Evolutionary conservation across 1,140 invertebrate species (phyloP).

Genomic region (Cydia pomonella): DNA sequence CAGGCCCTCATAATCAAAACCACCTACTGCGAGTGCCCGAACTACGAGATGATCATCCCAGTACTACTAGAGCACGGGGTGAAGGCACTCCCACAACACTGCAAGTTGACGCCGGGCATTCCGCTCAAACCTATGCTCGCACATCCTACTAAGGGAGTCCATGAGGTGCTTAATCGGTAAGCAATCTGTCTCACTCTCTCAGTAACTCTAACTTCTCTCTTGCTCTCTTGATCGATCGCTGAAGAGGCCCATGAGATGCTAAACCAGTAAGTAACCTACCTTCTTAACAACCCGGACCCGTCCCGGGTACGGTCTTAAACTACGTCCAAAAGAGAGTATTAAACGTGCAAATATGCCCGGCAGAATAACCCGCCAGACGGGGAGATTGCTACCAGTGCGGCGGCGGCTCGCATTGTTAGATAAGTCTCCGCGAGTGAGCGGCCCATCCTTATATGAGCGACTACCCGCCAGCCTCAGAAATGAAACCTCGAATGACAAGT

Average conservation of each 20-base stretch:
- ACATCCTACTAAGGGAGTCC: slow-evolving; percentile 96
- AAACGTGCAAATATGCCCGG: too few relatives aligned
- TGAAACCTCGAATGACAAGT: too few relatives aligned
- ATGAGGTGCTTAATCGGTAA: slow-evolving; percentile 91
- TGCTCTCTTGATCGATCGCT: slow-evolving; percentile 56
- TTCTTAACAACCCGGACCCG: too few relatives aligned
- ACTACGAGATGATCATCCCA: slow-evolving; percentile 94
- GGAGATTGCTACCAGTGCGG: too few relatives aligned
- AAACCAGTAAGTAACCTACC: slow-evolving; percentile 77
- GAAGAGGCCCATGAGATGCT: slow-evolving; percentile 96
- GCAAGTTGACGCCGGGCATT: slow-evolving; percentile 94
- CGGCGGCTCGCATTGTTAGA: too few relatives aligned
- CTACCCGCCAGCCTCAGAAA: too few relatives aligned
- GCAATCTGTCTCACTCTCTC: background rate
- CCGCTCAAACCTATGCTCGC: slow-evolving; percentile 99
- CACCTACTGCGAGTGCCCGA: slow-evolving; percentile 98
- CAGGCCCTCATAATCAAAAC: slow-evolving; percentile 92
- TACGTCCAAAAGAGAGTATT: too few relatives aligned
- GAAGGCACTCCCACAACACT: slow-evolving; percentile 89
- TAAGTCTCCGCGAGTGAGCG: too few relatives aligned
- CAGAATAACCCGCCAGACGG: too few relatives aligned
- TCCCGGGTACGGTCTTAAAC: too few relatives aligned
- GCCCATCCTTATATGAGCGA: too few relatives aligned
- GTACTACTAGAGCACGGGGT: slow-evolving; percentile 91
- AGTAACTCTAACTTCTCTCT: too few relatives aligned